phyloP scores from a whole-genome alignment of 2,888 invertebrate species.

The Fragum whitleyi region DNA sequence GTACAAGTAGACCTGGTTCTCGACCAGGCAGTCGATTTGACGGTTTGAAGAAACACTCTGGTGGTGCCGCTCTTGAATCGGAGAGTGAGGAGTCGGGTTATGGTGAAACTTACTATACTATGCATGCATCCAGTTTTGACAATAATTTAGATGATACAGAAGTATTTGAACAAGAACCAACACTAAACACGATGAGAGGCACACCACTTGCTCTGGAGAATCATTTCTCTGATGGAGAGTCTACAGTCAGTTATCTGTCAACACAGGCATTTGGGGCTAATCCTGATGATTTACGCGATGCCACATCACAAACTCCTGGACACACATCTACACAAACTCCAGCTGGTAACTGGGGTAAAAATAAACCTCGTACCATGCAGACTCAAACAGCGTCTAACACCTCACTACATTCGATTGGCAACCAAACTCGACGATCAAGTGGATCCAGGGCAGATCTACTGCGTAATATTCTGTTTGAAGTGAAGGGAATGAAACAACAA shows the following conservation, averaged over 20 bases:
- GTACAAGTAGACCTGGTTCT: conserved; percentile 52
- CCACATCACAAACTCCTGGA: conserved; percentile 77
- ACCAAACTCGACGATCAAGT: conserved; percentile 75
- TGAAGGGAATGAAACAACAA: conserved; percentile 78
- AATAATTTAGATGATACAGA: conserved; percentile 75
- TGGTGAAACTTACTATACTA: conserved; percentile 81
- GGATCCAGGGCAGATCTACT: conserved; percentile 76
- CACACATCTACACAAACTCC: conserved; percentile 79
- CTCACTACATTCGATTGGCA: conserved; percentile 77
- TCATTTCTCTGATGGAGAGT: conserved; percentile 77
- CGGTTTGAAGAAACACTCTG: conserved; percentile 70
- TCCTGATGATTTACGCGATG: conserved; percentile 75
- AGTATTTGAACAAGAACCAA: conserved; percentile 71
- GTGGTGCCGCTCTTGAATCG: conserved; percentile 75
- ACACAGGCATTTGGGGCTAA: conserved; percentile 74
- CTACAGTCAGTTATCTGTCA: conserved; percentile 75
- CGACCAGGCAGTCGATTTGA: conserved; percentile 61
- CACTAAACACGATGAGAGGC: conserved; percentile 70
- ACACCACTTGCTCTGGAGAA: conserved; percentile 72
- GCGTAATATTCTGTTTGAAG: conserved; percentile 76
- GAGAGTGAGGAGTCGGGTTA: conserved; percentile 82
- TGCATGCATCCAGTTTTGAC: conserved; percentile 82
- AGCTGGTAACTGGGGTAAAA: conserved; percentile 62
- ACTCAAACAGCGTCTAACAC: conserved; percentile 75
- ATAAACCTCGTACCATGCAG: conserved; percentile 67